Percentiles rank a stretch among this genome's conserved stretches.
phyloP scores from a whole-genome alignment of 2,888 invertebrate genomes.

The Thymelicus lineola region DNA sequence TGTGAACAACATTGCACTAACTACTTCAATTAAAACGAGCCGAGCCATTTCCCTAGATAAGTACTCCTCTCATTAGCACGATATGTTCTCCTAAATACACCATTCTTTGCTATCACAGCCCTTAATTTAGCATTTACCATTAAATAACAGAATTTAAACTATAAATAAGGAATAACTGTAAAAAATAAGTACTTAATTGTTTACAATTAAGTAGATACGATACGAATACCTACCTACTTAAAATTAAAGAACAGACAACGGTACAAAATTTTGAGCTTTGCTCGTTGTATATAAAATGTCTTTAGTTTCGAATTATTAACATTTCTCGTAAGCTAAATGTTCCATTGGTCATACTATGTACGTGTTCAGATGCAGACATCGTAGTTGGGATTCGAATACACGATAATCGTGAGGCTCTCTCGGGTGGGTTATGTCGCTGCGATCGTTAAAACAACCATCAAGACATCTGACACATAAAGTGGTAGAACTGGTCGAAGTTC shows the following conservation, averaged over 20 bases:
- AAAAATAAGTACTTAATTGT: slow-evolving; percentile 61
- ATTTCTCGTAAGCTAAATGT: slow-evolving; percentile 2
- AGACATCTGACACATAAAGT: slow-evolving; percentile 80
- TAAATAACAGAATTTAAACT: slow-evolving; percentile 73
- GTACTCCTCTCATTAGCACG: slow-evolving; percentile 49
- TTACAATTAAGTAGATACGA: slow-evolving; percentile 41
- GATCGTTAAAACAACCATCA: slow-evolving; percentile 61
- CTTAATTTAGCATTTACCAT: slow-evolving; percentile 68
- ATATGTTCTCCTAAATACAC: slow-evolving; percentile 71
- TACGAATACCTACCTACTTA: slow-evolving; percentile 41
- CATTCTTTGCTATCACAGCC: slow-evolving; percentile 78
- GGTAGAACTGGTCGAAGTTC: slow-evolving; percentile 81
- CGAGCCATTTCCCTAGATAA: slow-evolving; percentile 31
- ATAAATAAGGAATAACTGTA: slow-evolving; percentile 59
- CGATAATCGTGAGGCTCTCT: slow-evolving; percentile 54
- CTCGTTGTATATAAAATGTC: slow-evolving; percentile 42
- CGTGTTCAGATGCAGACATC: slow-evolving; percentile 20
- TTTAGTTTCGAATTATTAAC: slow-evolving; percentile 37
- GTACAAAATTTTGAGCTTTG: slow-evolving; percentile 52
- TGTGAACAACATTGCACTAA: slow-evolving; percentile 24
- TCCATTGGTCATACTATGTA: slow-evolving; percentile 18
- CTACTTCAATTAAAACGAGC: slow-evolving; percentile 6
- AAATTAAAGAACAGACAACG: slow-evolving; percentile 43
- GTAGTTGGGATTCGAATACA: slow-evolving; percentile 26
- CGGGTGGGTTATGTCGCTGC: slow-evolving; percentile 55